These are phyloP conservation scores for Sylvilagus floridanus DNA, from an alignment of 2,797 vertebrate genomes.

Conservation along the genomic window DNA sequence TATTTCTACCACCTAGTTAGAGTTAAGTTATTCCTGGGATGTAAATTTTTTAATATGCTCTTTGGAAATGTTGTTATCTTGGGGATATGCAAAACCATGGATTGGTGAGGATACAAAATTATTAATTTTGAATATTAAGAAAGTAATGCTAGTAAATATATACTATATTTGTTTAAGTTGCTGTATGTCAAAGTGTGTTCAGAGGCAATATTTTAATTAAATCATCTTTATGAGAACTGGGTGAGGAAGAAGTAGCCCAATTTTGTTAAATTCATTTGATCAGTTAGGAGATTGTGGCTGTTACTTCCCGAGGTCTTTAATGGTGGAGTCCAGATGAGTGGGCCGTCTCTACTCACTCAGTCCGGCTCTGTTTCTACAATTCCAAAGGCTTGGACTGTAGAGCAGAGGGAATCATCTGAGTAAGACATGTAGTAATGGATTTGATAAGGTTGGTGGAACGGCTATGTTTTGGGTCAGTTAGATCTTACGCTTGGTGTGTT, in stretches of 20 bases:
- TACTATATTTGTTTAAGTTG: neutral
- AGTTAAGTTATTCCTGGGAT: neutral
- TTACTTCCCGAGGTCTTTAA: neutral
- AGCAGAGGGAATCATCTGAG: neutral
- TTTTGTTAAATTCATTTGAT: neutral
- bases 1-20: neutral
- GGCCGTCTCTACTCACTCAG: neutral
- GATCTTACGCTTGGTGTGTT: neutral
- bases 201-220: conserved; percentile 7
- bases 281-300: neutral
- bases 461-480: neutral
- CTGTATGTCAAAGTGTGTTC: neutral
- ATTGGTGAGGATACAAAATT: neutral
- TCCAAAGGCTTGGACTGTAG: neutral
- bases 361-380: neutral
- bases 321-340: neutral
- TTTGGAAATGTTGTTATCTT: neutral
- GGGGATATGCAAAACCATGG: neutral
- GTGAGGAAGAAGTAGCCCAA: neutral
- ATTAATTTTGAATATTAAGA: neutral
- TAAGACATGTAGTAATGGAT: neutral
- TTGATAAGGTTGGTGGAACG: neutral
- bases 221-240: neutral
- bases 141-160: conserved; percentile 4
- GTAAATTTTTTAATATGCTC: neutral